Conservation (phyloP, 2,113 vertebrate species). For the Burhinus bistriatus region DNA sequence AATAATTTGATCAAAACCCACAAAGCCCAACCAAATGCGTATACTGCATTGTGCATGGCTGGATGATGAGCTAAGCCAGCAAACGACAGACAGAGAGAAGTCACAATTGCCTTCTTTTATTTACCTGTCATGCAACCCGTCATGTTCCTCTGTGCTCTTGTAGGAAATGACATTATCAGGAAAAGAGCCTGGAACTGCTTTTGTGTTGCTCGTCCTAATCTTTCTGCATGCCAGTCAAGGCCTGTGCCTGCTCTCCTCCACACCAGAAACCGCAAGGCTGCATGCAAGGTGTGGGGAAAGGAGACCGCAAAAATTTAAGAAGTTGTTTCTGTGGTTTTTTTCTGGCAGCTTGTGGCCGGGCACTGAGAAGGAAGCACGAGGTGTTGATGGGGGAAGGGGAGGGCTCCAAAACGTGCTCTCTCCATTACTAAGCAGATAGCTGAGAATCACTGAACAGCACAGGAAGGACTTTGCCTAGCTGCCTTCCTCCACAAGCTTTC, state of each 20-base stretch:
- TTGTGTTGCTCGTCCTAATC: neutral
- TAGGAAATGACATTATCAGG: neutral
- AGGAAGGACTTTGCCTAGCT: neutral
- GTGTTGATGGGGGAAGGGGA: neutral
- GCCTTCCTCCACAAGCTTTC: neutral
- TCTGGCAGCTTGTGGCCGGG: neutral
- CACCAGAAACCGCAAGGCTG: neutral
- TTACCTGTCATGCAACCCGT: neutral
- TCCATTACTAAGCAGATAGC: neutral
- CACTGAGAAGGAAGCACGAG: neutral
- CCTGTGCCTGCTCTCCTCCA: neutral
- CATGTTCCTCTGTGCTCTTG: neutral
- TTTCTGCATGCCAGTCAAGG: neutral
- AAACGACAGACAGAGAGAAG: neutral
- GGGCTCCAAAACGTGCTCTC: neutral
- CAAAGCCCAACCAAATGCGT: neutral
- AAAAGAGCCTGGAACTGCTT: neutral
- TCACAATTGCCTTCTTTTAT: neutral
- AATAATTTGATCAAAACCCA: neutral
- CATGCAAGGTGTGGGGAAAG: neutral
- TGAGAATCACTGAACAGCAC: neutral
- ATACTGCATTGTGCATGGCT: neutral
- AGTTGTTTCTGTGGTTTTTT: fast-evolving
- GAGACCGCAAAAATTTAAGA: neutral
- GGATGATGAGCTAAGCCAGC: neutral